Percentiles rank a stretch among this genome's conserved stretches.
Evolutionary conservation across 1,140 invertebrate genomes (phyloP).

Genomic region (Lethrus apterus): DNA sequence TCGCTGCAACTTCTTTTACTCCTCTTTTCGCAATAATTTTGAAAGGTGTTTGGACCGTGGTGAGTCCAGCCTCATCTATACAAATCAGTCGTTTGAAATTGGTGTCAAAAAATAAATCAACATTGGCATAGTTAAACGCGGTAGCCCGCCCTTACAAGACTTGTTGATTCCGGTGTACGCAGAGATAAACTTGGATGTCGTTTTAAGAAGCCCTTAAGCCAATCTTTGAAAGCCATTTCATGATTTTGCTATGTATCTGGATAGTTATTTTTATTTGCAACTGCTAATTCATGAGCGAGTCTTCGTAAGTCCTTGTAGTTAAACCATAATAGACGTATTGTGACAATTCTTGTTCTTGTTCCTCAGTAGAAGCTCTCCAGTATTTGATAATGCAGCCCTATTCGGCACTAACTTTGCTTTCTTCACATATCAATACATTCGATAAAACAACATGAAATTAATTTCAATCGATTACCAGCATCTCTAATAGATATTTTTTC

Average conservation of each 20-base stretch:
- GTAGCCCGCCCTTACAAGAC: constrained; percentile 31
- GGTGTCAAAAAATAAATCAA: constrained; percentile 24
- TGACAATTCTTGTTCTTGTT: neutral
- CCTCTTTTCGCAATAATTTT: constrained; percentile 34
- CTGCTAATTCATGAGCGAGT: constrained; percentile 13
- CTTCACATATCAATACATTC: no score
- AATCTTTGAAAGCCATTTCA: constrained; percentile 21
- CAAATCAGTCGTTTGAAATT: neutral
- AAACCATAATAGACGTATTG: constrained; percentile 25
- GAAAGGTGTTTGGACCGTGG: constrained; percentile 32
- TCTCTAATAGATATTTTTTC: constrained; percentile 1
- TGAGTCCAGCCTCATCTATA: constrained; percentile 37
- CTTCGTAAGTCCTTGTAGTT: constrained; percentile 25
- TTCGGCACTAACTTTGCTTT: neutral
- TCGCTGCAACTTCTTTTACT: constrained; percentile 39
- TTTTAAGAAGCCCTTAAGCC: constrained; percentile 38
- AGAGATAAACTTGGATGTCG: constrained; percentile 34
- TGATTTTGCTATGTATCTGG: constrained; percentile 20
- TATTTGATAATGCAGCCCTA: neutral
- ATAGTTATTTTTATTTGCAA: constrained; percentile 14
- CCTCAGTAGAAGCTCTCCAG: neutral
- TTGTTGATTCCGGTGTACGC: constrained; percentile 32
- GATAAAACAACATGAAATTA: no score
- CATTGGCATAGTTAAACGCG: constrained; percentile 30
- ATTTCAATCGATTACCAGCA: neutral